Evolutionary conservation across 2,888 invertebrate genomes (phyloP).

Genomic region (Argyresthia albistria): DNA sequence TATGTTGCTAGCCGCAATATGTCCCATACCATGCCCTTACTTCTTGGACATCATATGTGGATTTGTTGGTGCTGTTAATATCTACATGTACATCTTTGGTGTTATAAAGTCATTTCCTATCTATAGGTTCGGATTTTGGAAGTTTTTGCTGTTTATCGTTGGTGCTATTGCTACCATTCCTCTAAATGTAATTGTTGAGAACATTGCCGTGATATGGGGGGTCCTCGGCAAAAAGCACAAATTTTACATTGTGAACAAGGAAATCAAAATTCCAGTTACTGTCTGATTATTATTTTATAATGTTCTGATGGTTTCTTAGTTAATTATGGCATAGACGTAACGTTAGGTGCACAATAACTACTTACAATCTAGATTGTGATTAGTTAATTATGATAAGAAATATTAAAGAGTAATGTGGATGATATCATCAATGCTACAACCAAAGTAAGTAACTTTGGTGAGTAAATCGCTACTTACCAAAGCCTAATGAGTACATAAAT

Average conservation of each 20-base stretch:
- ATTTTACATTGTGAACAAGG: conserved; percentile 97
- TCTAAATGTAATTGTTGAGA: conserved; percentile 94
- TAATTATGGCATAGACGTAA: conserved; percentile 22
- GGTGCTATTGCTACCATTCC: conserved; percentile 94
- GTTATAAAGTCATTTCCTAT: conserved; percentile 96
- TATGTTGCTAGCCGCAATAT: conserved; percentile 85
- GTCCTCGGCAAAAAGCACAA: conserved; percentile 95
- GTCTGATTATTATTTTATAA: conserved; percentile 49
- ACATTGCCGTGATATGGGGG: conserved; percentile 95
- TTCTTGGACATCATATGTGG: conserved; percentile 89
- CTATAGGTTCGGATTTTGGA: conserved; percentile 85
- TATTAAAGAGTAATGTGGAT: not conserved
- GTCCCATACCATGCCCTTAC: conserved; percentile 90
- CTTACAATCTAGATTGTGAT: conserved; percentile 14
- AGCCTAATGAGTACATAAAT: not conserved
- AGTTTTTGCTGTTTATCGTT: conserved; percentile 84
- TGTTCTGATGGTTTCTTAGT: conserved; percentile 13
- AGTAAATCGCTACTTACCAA: not conserved
- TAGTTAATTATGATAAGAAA: not conserved
- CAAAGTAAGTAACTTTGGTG: not conserved
- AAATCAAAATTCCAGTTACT: conserved; percentile 79
- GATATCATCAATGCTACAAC: not conserved
- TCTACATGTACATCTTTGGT: conserved; percentile 98
- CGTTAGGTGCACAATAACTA: conserved; percentile 54
- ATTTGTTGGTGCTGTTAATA: conserved; percentile 93